These are phyloP conservation scores for Oryzias curvinotus DNA, from an alignment of 2,113 vertebrate species.

Conservation along the genomic window DNA sequence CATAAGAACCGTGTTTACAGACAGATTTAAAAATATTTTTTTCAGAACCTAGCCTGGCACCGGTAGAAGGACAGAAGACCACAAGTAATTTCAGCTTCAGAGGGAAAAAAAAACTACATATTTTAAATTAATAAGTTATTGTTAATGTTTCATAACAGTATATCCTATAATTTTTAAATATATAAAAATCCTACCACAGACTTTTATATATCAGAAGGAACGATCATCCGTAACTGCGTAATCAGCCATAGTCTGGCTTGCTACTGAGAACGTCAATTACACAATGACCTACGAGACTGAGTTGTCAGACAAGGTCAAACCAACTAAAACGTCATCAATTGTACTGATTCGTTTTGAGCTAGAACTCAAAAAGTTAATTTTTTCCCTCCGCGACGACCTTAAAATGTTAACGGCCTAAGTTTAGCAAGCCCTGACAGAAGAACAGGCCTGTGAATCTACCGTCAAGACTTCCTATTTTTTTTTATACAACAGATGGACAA, in stretches of 20 bases:
- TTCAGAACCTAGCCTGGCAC: no score
- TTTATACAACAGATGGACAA: no score
- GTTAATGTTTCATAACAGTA: no score
- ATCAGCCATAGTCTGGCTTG: background rate
- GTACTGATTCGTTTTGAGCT: background rate
- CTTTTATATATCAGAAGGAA: no score
- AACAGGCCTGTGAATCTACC: background rate
- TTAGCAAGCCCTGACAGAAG: background rate
- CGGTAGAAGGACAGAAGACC: no score
- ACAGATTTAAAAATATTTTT: background rate
- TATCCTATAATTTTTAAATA: no score
- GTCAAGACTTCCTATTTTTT: no score
- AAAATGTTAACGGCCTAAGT: background rate
- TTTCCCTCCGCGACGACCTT: background rate
- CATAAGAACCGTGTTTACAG: background rate
- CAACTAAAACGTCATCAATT: background rate
- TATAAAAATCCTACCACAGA: no score
- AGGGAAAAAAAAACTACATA: no score
- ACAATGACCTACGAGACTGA: slow-evolving; percentile 26
- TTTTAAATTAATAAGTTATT: no score
- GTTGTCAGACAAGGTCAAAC: slow-evolving; percentile 13
- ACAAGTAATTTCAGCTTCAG: no score
- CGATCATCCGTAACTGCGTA: no score
- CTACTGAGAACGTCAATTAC: slow-evolving; percentile 15
- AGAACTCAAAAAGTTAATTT: background rate